Evolutionary conservation across 1,140 invertebrate species (phyloP).

Genomic region (Drosophila asahinai): DNA sequence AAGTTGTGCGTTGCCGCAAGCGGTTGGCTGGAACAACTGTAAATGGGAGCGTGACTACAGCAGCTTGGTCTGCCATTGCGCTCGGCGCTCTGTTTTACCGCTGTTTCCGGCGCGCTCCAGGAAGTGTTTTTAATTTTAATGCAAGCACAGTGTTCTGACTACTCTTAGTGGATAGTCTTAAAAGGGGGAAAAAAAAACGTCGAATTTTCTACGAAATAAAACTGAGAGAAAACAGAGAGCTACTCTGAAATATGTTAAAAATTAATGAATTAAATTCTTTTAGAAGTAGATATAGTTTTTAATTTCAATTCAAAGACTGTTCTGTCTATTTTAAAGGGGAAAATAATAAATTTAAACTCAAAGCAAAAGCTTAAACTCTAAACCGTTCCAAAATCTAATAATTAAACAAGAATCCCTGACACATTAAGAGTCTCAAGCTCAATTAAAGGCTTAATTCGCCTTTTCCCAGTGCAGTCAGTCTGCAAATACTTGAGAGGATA

Average conservation of each 20-base stretch:
- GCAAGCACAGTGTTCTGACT: constrained; percentile 49
- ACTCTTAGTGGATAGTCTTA: constrained; percentile 16
- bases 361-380: too few species aligned
- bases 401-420: neutral
- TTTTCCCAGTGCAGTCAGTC: constrained; percentile 5
- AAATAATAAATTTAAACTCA: too few species aligned
- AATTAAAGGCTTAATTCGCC: neutral
- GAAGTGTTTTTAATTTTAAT: constrained; percentile 81
- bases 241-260: too few species aligned
- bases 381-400: neutral
- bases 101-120: constrained; percentile 63
- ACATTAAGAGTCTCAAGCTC: neutral
- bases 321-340: too few species aligned
- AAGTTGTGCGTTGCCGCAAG: constrained; percentile 59
- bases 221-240: neutral
- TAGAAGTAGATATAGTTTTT: neutral
- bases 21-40: constrained; percentile 52
- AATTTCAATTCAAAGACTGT: neutral
- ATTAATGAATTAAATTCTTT: too few species aligned
- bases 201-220: neutral
- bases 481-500: constrained; percentile 4
- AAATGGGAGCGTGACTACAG: constrained; percentile 39
- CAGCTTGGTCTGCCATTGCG: constrained; percentile 40
- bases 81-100: constrained; percentile 61
- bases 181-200: neutral